A percentile compares a stretch with the other conserved stretches of the same genome.
These are phyloP conservation scores for Spatula versicolor DNA, from an alignment of 2,797 vertebrate genomes.

Conservation along the genomic window DNA sequence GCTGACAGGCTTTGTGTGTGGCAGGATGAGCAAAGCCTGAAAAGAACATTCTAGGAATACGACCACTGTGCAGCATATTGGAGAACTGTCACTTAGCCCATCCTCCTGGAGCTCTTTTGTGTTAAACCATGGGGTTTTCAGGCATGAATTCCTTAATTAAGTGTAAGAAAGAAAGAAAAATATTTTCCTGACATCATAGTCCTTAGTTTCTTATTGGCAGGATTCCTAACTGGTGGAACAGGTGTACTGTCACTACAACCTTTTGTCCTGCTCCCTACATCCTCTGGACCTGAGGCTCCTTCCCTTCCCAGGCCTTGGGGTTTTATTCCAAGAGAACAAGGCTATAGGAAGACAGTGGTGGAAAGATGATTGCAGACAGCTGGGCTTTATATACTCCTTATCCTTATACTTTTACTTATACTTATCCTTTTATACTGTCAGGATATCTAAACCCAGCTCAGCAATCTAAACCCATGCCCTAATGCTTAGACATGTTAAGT, in stretches of 20 bases:
- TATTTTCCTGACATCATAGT: not conserved
- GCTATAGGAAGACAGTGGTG: not conserved
- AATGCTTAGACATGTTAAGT: not conserved
- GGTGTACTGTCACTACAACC: not conserved
- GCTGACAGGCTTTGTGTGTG: not conserved
- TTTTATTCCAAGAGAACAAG: not conserved
- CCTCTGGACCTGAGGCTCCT: not conserved
- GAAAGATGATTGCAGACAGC: not conserved
- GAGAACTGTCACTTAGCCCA: not conserved
- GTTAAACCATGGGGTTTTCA: not conserved
- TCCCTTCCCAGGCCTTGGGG: not conserved
- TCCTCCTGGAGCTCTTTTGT: not conserved
- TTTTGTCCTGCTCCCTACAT: not conserved
- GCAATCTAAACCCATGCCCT: not conserved
- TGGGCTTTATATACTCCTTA: too few relatives aligned
- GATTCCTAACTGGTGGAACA: not conserved
- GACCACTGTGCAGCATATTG: not conserved
- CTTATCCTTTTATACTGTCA: not conserved
- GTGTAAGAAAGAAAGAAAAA: not conserved
- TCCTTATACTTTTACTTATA: too few relatives aligned
- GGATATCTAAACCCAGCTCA: not conserved
- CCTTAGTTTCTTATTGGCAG: not conserved
- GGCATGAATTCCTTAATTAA: not conserved
- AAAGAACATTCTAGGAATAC: not conserved
- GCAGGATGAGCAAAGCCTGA: not conserved